A percentile compares a stretch with the other conserved stretches of the same genome.
These are phyloP conservation scores for Grammomys dolichurus DNA, from an alignment of 2,113 vertebrate species.

Conservation along the genomic window DNA sequence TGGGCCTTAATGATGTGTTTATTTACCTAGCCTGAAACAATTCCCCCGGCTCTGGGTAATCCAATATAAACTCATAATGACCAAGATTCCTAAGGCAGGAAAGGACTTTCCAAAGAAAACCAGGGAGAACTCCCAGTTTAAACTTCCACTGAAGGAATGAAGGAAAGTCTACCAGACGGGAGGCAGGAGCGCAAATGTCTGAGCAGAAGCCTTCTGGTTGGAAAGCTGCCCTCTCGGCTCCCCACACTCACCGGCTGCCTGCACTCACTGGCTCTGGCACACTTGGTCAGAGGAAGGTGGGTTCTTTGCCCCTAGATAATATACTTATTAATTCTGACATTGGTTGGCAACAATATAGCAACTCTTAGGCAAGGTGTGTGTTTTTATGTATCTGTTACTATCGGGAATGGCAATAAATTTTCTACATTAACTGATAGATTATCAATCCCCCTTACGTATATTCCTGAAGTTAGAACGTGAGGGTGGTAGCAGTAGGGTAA, in stretches of 20 bases:
- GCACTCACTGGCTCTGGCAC: constrained; percentile 63
- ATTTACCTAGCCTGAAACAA: constrained; percentile 50
- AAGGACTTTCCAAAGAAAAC: constrained; percentile 58
- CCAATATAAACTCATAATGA: constrained; percentile 25
- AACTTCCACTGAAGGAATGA: constrained; percentile 78
- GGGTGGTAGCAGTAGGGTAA: neutral
- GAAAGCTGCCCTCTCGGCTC: constrained; percentile 46
- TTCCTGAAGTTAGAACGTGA: neutral
- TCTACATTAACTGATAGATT: constrained; percentile 18
- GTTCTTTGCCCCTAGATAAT: constrained; percentile 53
- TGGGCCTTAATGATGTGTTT: constrained; percentile 27
- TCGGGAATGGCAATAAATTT: constrained; percentile 72
- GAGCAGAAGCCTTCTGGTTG: neutral
- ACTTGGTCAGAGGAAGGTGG: constrained; percentile 56
- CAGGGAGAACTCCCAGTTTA: constrained; percentile 59
- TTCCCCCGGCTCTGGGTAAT: constrained; percentile 24
- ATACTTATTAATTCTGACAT: constrained; percentile 74
- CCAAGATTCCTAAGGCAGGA: constrained; percentile 42
- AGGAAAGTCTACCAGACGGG: constrained; percentile 75
- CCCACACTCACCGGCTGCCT: constrained; percentile 44
- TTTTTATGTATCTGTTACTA: constrained; percentile 77
- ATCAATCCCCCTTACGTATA: neutral
- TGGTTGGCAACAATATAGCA: constrained; percentile 70
- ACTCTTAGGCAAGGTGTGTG: constrained; percentile 68
- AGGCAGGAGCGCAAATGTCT: constrained; percentile 45